These are phyloP conservation scores for Nemotelus pantherinus DNA, from an alignment of 2,888 invertebrate genomes.

Conservation along the genomic window DNA sequence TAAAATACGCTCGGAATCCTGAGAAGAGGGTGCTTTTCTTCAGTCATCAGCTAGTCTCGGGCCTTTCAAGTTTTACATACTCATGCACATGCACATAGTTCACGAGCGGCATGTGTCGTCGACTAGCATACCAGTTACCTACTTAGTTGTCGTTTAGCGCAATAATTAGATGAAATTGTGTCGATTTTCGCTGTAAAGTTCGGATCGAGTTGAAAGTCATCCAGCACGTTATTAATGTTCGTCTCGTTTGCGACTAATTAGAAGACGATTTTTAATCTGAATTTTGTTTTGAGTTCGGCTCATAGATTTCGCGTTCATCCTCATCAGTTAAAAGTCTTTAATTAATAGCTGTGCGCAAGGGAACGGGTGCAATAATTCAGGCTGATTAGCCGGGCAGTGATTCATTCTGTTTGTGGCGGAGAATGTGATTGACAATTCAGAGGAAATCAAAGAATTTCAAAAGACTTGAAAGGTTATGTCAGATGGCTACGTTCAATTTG, in stretches of 20 bases:
- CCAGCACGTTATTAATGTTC: slow-evolving; percentile 48
- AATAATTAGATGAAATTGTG: slow-evolving; percentile 47
- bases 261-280: slow-evolving; percentile 39
- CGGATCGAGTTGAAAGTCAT: slow-evolving; percentile 38
- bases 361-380: slow-evolving; percentile 5
- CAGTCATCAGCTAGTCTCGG: background rate
- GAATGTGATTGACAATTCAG: no score
- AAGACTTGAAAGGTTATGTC: no score
- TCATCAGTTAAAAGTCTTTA: slow-evolving; percentile 32
- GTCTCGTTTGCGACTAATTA: slow-evolving; percentile 51
- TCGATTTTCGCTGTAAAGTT: slow-evolving; percentile 23
- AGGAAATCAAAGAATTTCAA: no score
- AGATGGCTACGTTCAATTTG: no score
- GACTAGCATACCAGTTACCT: background rate
- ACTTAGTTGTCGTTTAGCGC: slow-evolving; percentile 16
- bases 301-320: slow-evolving; percentile 14
- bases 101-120: slow-evolving; percentile 9
- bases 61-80: slow-evolving; percentile 16
- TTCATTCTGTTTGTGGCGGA: background rate
- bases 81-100: slow-evolving; percentile 26
- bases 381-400: background rate
- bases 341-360: slow-evolving; percentile 41
- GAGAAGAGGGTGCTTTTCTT: slow-evolving; percentile 12
- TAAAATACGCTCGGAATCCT: slow-evolving; percentile 25
- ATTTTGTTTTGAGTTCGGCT: slow-evolving; percentile 22